These are phyloP conservation scores for Hylaeus anthracinus DNA, from an alignment of 1,140 invertebrate genomes.

Conservation along the genomic window DNA sequence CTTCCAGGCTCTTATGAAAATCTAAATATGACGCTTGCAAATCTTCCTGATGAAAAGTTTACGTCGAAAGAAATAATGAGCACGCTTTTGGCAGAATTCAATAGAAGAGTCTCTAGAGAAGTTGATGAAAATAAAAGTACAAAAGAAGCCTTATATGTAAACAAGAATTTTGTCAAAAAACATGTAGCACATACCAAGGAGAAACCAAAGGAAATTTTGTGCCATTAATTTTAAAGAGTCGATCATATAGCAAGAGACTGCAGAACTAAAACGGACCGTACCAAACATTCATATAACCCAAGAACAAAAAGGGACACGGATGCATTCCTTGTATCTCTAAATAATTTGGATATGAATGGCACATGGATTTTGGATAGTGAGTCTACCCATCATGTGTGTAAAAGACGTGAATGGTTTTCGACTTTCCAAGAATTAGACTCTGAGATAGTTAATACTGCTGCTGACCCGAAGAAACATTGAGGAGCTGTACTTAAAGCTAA, in stretches of 20 bases:
- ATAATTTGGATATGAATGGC: slow-evolving; percentile 12
- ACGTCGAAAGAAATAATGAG: slow-evolving; percentile 24
- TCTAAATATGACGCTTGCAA: slow-evolving; percentile 12
- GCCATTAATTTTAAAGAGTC: slow-evolving; percentile 8
- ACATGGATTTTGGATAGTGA: slow-evolving; percentile 10
- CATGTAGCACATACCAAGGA: not conserved
- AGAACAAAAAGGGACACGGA: not conserved
- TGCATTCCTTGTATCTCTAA: slow-evolving; percentile 15
- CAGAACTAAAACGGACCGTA: too few relatives aligned
- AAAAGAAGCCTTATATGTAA: not conserved
- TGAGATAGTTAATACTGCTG: slow-evolving; percentile 6
- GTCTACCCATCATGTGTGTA: slow-evolving; percentile 17
- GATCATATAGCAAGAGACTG: not conserved
- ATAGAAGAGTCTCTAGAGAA: slow-evolving; percentile 8
- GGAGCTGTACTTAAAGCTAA: not conserved
- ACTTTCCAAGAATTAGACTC: not conserved
- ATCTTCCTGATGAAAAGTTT: slow-evolving; percentile 29
- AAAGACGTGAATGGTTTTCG: slow-evolving; percentile 20
- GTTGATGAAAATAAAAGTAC: not conserved
- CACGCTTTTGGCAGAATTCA: slow-evolving; percentile 19
- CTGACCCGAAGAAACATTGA: slow-evolving; percentile 3
- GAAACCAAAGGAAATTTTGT: not conserved
- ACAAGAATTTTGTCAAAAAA: not conserved
- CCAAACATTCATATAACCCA: too few relatives aligned
- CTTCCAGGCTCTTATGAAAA: slow-evolving; percentile 26